Conservation (phyloP, 2,888 invertebrate species). For the Ephialtes manifestator region DNA sequence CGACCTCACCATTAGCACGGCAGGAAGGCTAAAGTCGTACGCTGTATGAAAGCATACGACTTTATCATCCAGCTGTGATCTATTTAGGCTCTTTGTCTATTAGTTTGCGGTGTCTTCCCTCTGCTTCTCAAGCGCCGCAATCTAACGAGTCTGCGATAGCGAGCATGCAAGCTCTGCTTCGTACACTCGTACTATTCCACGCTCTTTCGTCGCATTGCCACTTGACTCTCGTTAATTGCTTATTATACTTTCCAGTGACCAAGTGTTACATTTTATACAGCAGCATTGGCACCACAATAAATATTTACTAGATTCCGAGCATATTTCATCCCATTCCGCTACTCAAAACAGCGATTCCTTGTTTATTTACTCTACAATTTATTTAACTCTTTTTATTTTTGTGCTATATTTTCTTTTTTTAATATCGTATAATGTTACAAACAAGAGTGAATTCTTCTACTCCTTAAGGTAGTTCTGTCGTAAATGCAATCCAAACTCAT, state of each 20-base stretch:
- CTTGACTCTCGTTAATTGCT: conserved; percentile 39
- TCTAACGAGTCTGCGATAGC: not conserved
- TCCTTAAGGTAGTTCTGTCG: no score
- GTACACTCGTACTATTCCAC: not conserved
- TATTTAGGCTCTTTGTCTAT: conserved; percentile 11
- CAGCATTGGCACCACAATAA: not conserved
- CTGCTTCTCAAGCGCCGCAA: not conserved
- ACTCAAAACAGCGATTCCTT: not conserved
- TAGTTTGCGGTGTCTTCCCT: not conserved
- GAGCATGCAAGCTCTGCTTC: not conserved
- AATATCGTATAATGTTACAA: not conserved
- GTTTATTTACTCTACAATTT: not conserved
- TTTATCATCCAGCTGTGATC: conserved; percentile 25
- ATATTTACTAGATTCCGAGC: not conserved
- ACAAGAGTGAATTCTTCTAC: not conserved
- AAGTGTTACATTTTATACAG: not conserved
- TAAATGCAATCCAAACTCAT: no score
- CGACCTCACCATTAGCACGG: not conserved
- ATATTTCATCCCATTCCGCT: not conserved
- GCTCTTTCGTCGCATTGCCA: conserved; percentile 13
- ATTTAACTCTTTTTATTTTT: not conserved
- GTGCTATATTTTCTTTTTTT: not conserved
- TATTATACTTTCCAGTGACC: conserved; percentile 4
- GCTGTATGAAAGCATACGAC: not conserved
- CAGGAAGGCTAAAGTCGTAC: not conserved